These are phyloP conservation scores for Brenthis ino DNA, from an alignment of 2,888 invertebrate species.

Conservation along the genomic window DNA sequence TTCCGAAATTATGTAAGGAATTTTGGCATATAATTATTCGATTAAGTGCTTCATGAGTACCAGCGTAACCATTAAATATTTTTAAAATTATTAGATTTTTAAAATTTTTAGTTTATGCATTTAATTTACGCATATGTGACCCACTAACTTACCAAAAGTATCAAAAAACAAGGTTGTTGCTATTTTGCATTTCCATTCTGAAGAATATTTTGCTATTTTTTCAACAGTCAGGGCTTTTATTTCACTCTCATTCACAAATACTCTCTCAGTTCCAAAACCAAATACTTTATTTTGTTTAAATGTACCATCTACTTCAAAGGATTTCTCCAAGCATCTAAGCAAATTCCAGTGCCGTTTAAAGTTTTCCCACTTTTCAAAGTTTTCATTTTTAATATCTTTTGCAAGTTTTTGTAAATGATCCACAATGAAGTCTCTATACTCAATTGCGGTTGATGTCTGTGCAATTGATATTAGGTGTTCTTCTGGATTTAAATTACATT, in stretches of 20 bases:
- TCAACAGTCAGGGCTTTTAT: conserved; percentile 76
- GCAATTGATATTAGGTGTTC: conserved; percentile 83
- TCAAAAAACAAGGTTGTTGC: conserved; percentile 82
- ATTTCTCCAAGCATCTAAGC: conserved; percentile 69
- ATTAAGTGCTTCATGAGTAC: too few relatives aligned
- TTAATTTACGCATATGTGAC: too few relatives aligned
- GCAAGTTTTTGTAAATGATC: conserved; percentile 83
- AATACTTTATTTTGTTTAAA: conserved; percentile 79
- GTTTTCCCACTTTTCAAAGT: conserved; percentile 59
- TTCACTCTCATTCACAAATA: conserved; percentile 75
- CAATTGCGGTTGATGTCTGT: conserved; percentile 80
- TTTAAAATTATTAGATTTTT: too few relatives aligned
- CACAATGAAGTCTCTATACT: conserved; percentile 85
- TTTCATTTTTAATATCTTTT: conserved; percentile 63
- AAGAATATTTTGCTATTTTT: conserved; percentile 68
- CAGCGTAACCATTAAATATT: too few relatives aligned
- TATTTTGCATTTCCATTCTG: conserved; percentile 80
- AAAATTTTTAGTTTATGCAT: too few relatives aligned
- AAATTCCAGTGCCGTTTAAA: conserved; percentile 74
- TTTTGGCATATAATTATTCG: too few relatives aligned
- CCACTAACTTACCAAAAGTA: conserved; percentile 75
- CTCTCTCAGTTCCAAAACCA: conserved; percentile 64
- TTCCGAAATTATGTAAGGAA: too few relatives aligned
- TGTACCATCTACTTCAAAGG: conserved; percentile 74
- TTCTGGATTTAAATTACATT: conserved; percentile 83